A percentile compares a stretch with the other conserved stretches of the same genome.
Evolutionary conservation across 2,113 vertebrate species (phyloP).

Genomic region (Smithornis capensis): DNA sequence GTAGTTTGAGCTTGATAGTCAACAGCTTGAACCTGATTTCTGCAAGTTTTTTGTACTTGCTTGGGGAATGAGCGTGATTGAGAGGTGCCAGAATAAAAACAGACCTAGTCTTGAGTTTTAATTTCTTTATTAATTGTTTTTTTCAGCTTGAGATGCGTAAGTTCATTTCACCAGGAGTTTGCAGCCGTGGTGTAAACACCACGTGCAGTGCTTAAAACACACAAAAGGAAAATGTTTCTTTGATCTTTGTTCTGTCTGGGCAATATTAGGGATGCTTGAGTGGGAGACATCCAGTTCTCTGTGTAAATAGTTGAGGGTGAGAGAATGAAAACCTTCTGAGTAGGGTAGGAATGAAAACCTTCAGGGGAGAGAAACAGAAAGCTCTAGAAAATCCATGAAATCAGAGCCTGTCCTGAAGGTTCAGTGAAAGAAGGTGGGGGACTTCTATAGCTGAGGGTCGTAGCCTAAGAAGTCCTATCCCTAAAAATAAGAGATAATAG

Average conservation of each 20-base stretch:
- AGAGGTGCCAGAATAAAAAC: neutral
- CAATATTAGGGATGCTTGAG: neutral
- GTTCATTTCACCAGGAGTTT: neutral
- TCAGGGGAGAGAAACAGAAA: neutral
- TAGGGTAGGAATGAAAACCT: neutral
- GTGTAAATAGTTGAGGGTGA: neutral
- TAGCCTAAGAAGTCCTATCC: neutral
- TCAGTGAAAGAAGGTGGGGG: neutral
- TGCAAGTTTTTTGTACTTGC: neutral
- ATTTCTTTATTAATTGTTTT: neutral
- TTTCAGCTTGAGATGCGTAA: neutral
- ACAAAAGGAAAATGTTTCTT: neutral
- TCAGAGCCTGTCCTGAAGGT: neutral
- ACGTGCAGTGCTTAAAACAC: neutral
- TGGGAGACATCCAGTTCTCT: neutral
- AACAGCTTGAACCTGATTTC: neutral
- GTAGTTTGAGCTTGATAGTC: neutral
- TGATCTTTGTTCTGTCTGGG: neutral
- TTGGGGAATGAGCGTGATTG: neutral
- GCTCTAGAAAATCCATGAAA: neutral
- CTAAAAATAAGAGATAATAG: accelerated
- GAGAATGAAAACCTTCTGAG: neutral
- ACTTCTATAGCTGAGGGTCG: neutral
- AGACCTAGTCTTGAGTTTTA: neutral
- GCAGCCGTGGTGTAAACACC: neutral